phyloP scores from a whole-genome alignment of 2,888 invertebrate genomes.

The Eupithecia dodoneata region DNA sequence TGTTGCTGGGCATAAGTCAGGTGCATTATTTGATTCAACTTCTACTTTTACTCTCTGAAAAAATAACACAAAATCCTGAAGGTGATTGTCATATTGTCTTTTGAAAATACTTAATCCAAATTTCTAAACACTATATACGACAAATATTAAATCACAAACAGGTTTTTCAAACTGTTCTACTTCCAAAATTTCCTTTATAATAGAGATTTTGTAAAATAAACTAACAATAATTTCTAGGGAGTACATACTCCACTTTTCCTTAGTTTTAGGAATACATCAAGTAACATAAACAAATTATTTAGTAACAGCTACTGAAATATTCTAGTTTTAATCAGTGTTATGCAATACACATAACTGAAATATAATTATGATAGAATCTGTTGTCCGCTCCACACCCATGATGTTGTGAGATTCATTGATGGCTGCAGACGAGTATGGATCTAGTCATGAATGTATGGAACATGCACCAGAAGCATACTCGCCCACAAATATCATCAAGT shows the following conservation, averaged over 20 bases:
- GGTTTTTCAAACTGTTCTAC: too few species aligned
- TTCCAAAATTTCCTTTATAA: too few species aligned
- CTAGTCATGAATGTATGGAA: conserved; percentile 88
- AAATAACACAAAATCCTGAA: neutral
- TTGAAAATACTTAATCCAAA: neutral
- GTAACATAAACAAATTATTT: neutral
- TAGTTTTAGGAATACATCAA: too few species aligned
- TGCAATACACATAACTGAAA: neutral
- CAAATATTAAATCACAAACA: neutral
- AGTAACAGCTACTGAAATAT: neutral
- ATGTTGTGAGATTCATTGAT: conserved; percentile 73
- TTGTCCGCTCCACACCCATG: neutral
- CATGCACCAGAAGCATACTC: conserved; percentile 93
- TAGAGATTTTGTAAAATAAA: too few species aligned
- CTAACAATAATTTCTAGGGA: too few species aligned
- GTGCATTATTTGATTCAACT: conserved; percentile 51
- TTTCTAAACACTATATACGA: neutral
- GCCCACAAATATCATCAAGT: conserved; percentile 88
- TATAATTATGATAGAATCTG: neutral
- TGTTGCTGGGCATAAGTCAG: conserved; percentile 60
- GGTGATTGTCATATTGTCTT: neutral
- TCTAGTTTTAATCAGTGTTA: neutral
- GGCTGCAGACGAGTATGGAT: conserved; percentile 95
- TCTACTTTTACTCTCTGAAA: conserved; percentile 62
- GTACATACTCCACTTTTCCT: too few species aligned